A percentile compares a stretch with the other conserved stretches of the same genome.
These are phyloP conservation scores for Noctuana brunneofusca DNA, from an alignment of 2,888 invertebrate species.

Conservation along the genomic window DNA sequence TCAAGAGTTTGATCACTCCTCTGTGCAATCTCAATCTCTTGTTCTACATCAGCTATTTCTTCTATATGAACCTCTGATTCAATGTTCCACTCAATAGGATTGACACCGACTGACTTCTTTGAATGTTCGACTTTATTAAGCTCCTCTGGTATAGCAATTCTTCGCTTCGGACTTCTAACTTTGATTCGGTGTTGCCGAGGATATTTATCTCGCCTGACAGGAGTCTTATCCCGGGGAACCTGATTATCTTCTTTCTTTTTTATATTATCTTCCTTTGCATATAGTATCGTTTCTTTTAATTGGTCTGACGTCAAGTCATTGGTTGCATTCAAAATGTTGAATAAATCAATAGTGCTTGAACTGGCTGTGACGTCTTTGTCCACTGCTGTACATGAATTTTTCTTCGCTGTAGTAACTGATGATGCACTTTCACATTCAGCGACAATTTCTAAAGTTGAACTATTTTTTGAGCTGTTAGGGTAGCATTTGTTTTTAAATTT, in stretches of 20 bases:
- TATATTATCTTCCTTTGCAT: constrained; percentile 26
- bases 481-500: constrained; percentile 50
- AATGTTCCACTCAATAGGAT: constrained; percentile 52
- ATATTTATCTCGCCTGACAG: constrained; percentile 51
- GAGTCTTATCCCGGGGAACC: constrained; percentile 45
- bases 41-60: constrained; percentile 41
- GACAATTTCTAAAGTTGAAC: constrained; percentile 47
- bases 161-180: constrained; percentile 68
- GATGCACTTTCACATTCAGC: constrained; percentile 50
- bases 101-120: constrained; percentile 41
- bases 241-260: constrained; percentile 39
- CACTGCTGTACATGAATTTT: constrained; percentile 39
- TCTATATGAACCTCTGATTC: constrained; percentile 47
- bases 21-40: constrained; percentile 46
- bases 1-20: constrained; percentile 62
- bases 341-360: constrained; percentile 57
- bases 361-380: constrained; percentile 62
- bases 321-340: constrained; percentile 39
- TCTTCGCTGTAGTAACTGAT: constrained; percentile 41
- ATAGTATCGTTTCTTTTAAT: constrained; percentile 21
- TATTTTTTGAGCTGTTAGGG: constrained; percentile 51
- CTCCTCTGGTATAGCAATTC: constrained; percentile 46
- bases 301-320: constrained; percentile 15
- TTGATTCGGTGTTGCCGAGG: constrained; percentile 63
- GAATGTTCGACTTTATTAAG: constrained; percentile 39